Evolutionary conservation across 2,888 invertebrate species (phyloP), one percentile per base, ranked within the genome.

Genomic region (Ennomos erosarius): DNA sequence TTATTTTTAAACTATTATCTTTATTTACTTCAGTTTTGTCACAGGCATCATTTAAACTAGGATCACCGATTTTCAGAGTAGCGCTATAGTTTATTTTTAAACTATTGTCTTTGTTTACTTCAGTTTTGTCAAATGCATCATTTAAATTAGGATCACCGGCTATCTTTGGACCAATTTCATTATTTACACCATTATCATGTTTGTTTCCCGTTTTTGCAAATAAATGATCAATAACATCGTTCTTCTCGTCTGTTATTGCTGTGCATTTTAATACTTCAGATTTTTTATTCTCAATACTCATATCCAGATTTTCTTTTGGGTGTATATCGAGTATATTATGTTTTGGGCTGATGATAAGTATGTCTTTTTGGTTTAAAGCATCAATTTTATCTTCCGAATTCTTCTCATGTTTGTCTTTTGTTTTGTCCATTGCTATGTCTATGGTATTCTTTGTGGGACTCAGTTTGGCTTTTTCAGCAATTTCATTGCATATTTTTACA

Each of bases 401-500:
- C 6, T 4, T 39, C 3, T 39, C 9, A 10, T n/a, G 8, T 55
- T 33, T 49, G 0, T 43, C 42, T 13, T 34, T 45, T 9, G 13
- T 10, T 38, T 44, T 48, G 11, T 9, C 4, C 11, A 37, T 26
- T 45, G 42, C 11, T 16, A 39, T 12, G 6, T 39, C 45, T 49
- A 16, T 9, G n/a, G 26, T 42, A 54, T 61, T 57, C n/a, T 57
- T 61, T 16, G 50, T 57, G 39, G 54, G 61, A 40, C 54, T 57
- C 10, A 55, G 16, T 58, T 62, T 62, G 37, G 58, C 55, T 44
- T 55, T 57, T 48, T 54, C 58, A 10, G 62, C 55, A 1, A 69
- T 67, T 48, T 67, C 65, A 47, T 65, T 61, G 34, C 69, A 69
- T 26, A 69, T 60, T 62, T 67, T 67, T 4, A 62, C 69, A 13